Base-by-base conservation (phyloP, 2,888 invertebrate species). In the Dinocampus coccinellae region DNA sequence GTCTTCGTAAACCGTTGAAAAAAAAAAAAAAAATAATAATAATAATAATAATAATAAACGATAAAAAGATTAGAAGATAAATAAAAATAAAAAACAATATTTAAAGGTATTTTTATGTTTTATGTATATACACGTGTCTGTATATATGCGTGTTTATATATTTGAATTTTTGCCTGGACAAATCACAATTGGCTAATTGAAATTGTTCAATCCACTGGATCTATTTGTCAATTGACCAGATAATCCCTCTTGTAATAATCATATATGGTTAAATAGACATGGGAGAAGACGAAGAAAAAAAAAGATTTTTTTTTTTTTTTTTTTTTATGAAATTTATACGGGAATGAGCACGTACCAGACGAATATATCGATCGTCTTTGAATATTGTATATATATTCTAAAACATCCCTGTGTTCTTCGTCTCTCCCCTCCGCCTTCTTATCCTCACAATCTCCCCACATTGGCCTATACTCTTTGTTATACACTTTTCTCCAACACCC, bases 341-440 rank as follows among this genome's bases (percentile, higher is more conserved):
- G n/a, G n/a, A n/a, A n/a, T n/a, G n/a, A n/a, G n/a, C n/a, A n/a
- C n/a, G n/a, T n/a, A n/a, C n/a, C 74, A 74, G 69, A 73, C 76
- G 64, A 72, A 72, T 66, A 55, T 76, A 77, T 77, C 77, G 77
- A 77, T 77, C 75, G 70, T 70, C 64, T 61, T 69, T 10, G 24
- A 61, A 55, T n/a, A n/a, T 58, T 74, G 3, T 16, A 20, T 47
- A 7, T 47, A 47, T 47, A 73, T 68, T 72, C 73, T 75, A 68
- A 67, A 53, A 53, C 55, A 16, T 42, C 29, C 20, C 29, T 66
- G 66, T 53, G 16, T n/a, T n/a, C 33, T 29, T 55, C 7, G 7
- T 29, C 7, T 29, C 7, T 29, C 29, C 7, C 3, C 7, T 29
- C 7, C 29, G 29, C 29, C 29, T 7, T 7, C 7, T n/a, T n/a